Evolutionary conservation across 2,888 invertebrate genomes (phyloP), one percentile per base, ranked within the genome.

Genomic region (Macaria liturata): DNA sequence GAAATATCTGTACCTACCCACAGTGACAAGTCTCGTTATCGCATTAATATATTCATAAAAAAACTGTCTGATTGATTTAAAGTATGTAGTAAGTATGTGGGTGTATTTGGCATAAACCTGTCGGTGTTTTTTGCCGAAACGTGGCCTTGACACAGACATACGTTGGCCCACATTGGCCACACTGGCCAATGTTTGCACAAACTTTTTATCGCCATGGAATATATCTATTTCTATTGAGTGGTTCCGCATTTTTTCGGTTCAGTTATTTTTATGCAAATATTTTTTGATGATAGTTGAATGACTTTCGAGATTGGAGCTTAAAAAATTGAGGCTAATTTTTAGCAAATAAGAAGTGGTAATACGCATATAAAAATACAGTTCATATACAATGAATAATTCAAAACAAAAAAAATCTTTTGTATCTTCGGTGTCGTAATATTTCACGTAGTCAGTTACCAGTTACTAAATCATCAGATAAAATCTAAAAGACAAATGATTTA

Each of bases 101-200:
- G 59, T 79, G 84, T 50, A 80, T 81, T 79, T 81, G 75, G 69
- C 76, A 78, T 78, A 88, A 37, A 89, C 87, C 84, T 81, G 88
- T 85, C 80, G 61, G 6, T 44, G 70, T 86, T 88, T 88, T 89
- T 91, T 89, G 86, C 86, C 77, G 74, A 71, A 81, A 81, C 81
- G 83, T 75, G 90, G 72, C 91, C 91, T 91, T 91, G 91, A 89
- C 78, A 59, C 53, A 59, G 46, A 56, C 53, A 64, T 57, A 53
- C 72, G 64, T 65, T 70, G 72, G 72, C 75, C 72, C 67, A 75
- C 75, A 80, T 71, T 37, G 34, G 34, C 34, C 34, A 37, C 34
- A 37, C 34, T 6, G 34, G 59, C 65, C 67, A 68, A 70, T 71
- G 70, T 60, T 63, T 60, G 43, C 44, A 31, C 42, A 59, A 54